Conservation (phyloP, 2,113 vertebrate species). For the Cepphus grylle region DNA sequence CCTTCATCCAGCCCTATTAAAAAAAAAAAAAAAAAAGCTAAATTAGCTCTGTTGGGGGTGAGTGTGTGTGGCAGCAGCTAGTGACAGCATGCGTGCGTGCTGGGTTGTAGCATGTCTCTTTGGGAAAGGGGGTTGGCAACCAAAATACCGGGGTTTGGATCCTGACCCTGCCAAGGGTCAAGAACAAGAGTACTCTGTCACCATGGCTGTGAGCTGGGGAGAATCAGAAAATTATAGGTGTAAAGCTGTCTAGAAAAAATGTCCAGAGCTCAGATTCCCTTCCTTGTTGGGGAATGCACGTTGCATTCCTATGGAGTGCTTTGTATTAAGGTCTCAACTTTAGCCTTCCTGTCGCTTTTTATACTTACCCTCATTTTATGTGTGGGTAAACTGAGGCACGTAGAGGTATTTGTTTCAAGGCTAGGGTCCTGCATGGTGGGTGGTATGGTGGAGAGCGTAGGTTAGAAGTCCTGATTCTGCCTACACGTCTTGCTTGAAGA, state of each 20-base stretch:
- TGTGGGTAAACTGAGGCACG: neutral
- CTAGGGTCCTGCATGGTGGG: fast-evolving
- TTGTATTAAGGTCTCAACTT: neutral
- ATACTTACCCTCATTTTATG: neutral
- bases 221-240: neutral
- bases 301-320: neutral
- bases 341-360: neutral
- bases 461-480: neutral
- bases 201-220: neutral
- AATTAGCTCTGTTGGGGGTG: neutral
- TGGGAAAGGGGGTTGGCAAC: neutral
- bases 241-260: neutral
- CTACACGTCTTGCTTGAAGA: neutral
- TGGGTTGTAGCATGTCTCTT: neutral
- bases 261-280: neutral
- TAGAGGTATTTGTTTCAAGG: neutral
- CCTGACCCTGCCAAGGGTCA: neutral
- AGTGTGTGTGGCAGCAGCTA: neutral
- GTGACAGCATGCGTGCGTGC: fast-evolving
- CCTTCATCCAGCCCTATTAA: neutral
- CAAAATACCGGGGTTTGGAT: neutral
- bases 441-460: neutral
- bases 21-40: neutral
- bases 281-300: fast-evolving
- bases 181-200: neutral